phyloP scores from a whole-genome alignment of 2,797 vertebrate species.

The Acanthurus tractus region DNA sequence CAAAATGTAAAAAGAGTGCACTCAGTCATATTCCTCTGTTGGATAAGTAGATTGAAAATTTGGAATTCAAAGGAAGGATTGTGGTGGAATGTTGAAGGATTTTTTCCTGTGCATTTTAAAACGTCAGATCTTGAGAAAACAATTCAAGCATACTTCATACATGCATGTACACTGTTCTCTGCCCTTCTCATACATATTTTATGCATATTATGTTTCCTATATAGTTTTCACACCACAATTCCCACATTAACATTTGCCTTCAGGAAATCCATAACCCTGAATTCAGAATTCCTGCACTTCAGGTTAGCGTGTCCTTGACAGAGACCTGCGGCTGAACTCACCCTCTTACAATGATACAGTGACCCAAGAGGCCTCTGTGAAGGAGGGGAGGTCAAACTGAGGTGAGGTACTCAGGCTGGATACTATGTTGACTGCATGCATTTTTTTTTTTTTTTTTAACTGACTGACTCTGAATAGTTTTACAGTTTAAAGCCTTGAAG shows the following conservation, averaged over 20 bases:
- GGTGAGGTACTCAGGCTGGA: slow-evolving; percentile 25
- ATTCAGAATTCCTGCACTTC: slow-evolving; percentile 1
- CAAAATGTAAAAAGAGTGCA: slow-evolving; percentile 72
- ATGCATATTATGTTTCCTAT: neutral
- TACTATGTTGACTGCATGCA: slow-evolving; percentile 12
- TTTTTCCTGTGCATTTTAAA: slow-evolving; percentile 10
- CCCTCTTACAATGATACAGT: slow-evolving; percentile 23
- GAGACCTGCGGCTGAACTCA: slow-evolving; percentile 64
- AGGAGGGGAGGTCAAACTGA: slow-evolving; percentile 52
- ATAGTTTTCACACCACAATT: slow-evolving; percentile 9
- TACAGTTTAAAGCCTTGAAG: neutral
- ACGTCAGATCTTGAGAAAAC: slow-evolving; percentile 3
- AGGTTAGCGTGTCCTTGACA: slow-evolving; percentile 11
- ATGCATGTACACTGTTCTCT: neutral
- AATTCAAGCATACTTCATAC: neutral
- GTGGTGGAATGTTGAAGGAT: slow-evolving; percentile 27
- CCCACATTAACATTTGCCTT: slow-evolving; percentile 3
- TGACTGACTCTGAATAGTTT: slow-evolving; percentile 2
- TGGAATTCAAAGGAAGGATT: slow-evolving; percentile 47
- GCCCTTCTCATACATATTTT: neutral
- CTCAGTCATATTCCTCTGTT: slow-evolving; percentile 58
- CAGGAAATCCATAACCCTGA: neutral
- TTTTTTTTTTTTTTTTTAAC: slow-evolving; percentile 37
- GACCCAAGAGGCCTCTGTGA: slow-evolving; percentile 34
- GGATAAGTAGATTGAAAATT: slow-evolving; percentile 59